Evolutionary conservation across 2,113 vertebrate genomes (phyloP).

Genomic region (Cygnus buccinator): DNA sequence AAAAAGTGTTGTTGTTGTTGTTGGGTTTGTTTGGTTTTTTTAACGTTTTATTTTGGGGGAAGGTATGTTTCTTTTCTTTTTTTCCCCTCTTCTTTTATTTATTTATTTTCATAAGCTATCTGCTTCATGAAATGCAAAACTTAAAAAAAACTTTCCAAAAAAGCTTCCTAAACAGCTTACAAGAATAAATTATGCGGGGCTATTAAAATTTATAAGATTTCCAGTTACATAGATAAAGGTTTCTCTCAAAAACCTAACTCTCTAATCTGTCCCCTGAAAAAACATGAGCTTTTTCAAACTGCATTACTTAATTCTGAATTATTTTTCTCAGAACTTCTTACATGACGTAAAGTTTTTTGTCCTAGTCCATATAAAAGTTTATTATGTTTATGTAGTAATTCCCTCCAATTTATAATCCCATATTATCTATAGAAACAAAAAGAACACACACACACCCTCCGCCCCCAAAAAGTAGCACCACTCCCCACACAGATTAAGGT

Average conservation of each 20-base stretch:
- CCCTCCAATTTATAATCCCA: neutral
- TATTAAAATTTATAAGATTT: neutral
- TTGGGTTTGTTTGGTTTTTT: too few relatives aligned
- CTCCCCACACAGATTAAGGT: neutral
- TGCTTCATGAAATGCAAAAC: neutral
- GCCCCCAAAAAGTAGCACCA: too few relatives aligned
- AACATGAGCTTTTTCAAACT: neutral
- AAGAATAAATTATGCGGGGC: neutral
- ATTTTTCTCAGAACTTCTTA: neutral
- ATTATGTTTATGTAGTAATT: neutral
- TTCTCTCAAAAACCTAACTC: neutral
- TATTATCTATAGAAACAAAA: neutral
- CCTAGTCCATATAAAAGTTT: neutral
- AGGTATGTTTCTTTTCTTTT: accelerated
- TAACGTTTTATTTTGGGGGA: neutral
- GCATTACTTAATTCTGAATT: neutral
- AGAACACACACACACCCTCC: neutral
- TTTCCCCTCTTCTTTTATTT: neutral
- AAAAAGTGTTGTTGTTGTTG: accelerated
- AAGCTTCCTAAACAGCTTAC: neutral
- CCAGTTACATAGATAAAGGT: neutral
- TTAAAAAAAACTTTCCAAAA: neutral
- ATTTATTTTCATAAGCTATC: neutral
- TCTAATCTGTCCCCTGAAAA: neutral
- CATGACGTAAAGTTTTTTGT: neutral